Evolutionary conservation across 2,797 vertebrate genomes (phyloP), one percentile per base, ranked within the genome.

Genomic region (Anguilla anguilla): DNA sequence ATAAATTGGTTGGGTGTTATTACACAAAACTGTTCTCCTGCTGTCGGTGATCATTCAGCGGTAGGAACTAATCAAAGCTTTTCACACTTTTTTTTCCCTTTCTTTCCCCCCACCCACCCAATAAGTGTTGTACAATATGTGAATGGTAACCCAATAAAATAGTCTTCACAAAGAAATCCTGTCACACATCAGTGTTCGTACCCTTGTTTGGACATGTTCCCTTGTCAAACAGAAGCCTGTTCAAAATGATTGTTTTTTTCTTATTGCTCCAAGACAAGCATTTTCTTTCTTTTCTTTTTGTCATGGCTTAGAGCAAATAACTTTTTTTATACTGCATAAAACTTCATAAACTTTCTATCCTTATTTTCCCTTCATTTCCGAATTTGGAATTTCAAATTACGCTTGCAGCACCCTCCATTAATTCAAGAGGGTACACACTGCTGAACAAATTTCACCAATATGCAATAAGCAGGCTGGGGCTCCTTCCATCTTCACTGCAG

Each of bases 291-390:
- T 79, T 19, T 35, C 35, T n/a, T 31, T 5, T 5, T 39, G 72
- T 3, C 61, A 39, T 46, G 19, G 39, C 13, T 74, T 13, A 39
- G 13, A 22, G 39, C 74, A 79, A 79, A 79, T 46, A 43, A 46
- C 15, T 22, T 77, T 22, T 74, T 77, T 77, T 77, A 39, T 39
- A 77, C 72, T 39, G 11, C 35, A 13, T 77, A 39, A 77, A 77
- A 77, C 28, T 77, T 39, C 64, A 69, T 69, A 69, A 69, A 77
- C 72, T 77, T 77, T 39, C 15, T 77, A 77, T 77, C 72, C 72
- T 39, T 39, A 43, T 43, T 79, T 39, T 19, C 35, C 35, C 74
- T 79, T 79, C 19, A 79, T 43, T 79, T 79, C 74, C 74, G 22
- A 43, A 43, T 79, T 43, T 79, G 39, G 35, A 79, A 79, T 43